Evolutionary conservation across 1,140 invertebrate species (phyloP), one percentile per base, ranked within the genome.

Genomic region (Ostrea denselamellosa): DNA sequence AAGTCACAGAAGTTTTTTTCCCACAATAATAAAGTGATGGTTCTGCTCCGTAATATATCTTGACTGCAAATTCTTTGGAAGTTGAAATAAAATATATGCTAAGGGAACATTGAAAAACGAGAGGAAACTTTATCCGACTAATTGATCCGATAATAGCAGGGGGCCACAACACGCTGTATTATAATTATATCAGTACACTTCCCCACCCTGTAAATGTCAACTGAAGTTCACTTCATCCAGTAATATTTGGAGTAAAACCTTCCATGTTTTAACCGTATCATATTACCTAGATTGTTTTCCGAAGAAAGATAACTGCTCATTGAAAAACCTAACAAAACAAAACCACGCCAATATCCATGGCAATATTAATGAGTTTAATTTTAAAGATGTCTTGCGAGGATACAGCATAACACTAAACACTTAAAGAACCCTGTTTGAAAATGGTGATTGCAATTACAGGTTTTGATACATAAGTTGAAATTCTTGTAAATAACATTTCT

Each of bases 171-270:
- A 77, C 68, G 34, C 68, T 5, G 65, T 22, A 71, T 25, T 34
- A 77, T 77, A 77, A 77, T 77, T 77, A 77, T 14, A 34, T 62
- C 56, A 17, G 19, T 62, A 62, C 14, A 17, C 17, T 17, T 62
- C 56, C 12, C 68, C 68, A 77, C 68, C 68, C 68, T 25, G 28
- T 34, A 77, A 77, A 77, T 77, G 68, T 77, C 68, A 77, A 28
- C 68, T 34, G 10, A 77, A 77, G 68, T 77, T 77, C 68, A 77
- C 28, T 34, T 77, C 68, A 14, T 25, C 28, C 22, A 77, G 68
- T 77, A 77, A 77, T 77, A 77, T 77, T 77, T 28, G 9, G 68
- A 77, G 12, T 34, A 77, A 14, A 77, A 77, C 12, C 22, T 77
- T 25, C 68, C 68, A 10, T 9, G 12, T 25, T 25, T 77, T 71